phyloP scores from a whole-genome alignment of 2,797 vertebrate species.

The Gastrophryne carolinensis region DNA sequence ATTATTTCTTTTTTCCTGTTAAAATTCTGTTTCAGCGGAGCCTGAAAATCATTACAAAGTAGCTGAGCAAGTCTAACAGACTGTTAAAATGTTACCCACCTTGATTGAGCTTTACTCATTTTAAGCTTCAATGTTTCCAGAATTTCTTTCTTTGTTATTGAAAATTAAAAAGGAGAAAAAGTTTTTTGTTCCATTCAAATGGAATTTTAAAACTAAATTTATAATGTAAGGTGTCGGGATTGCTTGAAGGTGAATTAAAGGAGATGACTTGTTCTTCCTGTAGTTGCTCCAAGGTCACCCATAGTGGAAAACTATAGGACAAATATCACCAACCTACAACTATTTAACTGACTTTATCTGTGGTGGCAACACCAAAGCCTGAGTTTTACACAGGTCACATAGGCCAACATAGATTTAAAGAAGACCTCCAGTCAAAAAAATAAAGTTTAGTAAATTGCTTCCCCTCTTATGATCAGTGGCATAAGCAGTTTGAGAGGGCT shows the following conservation, averaged over 20 bases:
- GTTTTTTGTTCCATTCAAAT: constrained; percentile 33
- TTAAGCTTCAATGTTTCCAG: constrained; percentile 24
- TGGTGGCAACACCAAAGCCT: no score
- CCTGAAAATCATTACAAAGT: constrained; percentile 45
- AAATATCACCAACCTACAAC: neutral
- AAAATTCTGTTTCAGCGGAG: constrained; percentile 35
- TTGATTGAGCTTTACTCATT: constrained; percentile 27
- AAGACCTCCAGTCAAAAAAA: no score
- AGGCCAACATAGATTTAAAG: no score
- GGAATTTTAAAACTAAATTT: constrained; percentile 28
- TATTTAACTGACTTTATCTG: no score
- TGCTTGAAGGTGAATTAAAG: constrained; percentile 12
- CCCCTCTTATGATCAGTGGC: no score
- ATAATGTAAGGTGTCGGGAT: constrained; percentile 27
- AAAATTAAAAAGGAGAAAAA: neutral
- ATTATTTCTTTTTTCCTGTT: constrained; percentile 44
- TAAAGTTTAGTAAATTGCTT: no score
- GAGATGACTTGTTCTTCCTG: constrained; percentile 18
- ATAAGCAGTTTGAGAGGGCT: no score
- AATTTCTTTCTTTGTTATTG: constrained; percentile 8
- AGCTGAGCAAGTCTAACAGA: neutral
- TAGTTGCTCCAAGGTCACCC: neutral
- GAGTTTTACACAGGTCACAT: no score
- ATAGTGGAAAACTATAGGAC: neutral
- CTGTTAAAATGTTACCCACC: constrained; percentile 7